Evolutionary conservation across 2,113 vertebrate genomes (phyloP).

Genomic region (Oryzias woworae): DNA sequence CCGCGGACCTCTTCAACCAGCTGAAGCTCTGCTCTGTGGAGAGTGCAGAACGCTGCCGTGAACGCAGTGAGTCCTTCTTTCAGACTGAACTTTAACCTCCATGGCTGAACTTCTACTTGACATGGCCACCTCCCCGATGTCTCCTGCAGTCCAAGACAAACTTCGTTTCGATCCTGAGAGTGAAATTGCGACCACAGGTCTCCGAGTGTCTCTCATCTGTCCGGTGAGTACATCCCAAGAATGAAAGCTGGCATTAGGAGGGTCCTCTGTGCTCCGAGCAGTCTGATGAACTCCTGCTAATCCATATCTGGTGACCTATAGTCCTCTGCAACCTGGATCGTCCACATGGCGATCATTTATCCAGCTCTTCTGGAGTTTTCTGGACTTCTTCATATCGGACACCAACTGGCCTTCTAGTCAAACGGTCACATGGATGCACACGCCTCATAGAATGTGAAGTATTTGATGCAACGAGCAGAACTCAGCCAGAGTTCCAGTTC

Average conservation of each 20-base stretch:
- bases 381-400: too few species aligned
- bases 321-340: too few species aligned
- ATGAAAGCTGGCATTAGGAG: not conserved
- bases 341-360: too few species aligned
- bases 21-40: conserved; percentile 94
- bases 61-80: conserved; percentile 84
- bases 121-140: not conserved
- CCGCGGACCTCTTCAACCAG: conserved; percentile 90
- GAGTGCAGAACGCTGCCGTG: conserved; percentile 92
- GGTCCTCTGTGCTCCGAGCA: not conserved
- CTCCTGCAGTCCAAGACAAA: conserved; percentile 90
- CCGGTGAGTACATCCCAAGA: conserved; percentile 80
- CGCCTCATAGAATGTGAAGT: too few species aligned
- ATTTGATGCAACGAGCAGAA: too few species aligned
- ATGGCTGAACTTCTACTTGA: not conserved
- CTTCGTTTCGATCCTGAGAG: conserved; percentile 95
- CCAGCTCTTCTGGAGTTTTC: too few species aligned
- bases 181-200: conserved; percentile 95
- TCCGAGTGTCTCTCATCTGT: conserved; percentile 96
- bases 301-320: too few species aligned
- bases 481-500: too few species aligned
- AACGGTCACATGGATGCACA: too few species aligned
- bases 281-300: too few species aligned
- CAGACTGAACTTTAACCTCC: too few species aligned
- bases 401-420: too few species aligned